Conservation (phyloP, 2,113 vertebrate genomes). For the Brachyhypopomus gauderio region DNA sequence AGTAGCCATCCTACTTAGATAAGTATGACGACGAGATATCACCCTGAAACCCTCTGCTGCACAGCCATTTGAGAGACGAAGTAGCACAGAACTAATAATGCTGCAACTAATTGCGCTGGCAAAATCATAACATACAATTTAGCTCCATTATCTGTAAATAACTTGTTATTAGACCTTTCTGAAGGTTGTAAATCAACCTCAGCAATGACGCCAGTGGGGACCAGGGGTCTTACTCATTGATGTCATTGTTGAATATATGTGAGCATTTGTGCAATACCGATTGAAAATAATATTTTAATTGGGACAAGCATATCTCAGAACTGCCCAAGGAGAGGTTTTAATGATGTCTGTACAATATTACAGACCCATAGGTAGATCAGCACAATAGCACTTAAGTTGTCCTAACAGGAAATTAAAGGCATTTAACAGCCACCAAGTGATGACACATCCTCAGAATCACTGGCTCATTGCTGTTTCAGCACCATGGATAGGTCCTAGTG, state of each 20-base stretch:
- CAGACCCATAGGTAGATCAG: slow-evolving; percentile 34
- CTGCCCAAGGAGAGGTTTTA: slow-evolving; percentile 39
- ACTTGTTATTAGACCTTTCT: slow-evolving; percentile 44
- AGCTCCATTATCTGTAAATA: slow-evolving; percentile 53
- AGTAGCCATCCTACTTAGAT: too few relatives aligned
- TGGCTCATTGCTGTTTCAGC: background rate
- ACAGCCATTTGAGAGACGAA: slow-evolving; percentile 36
- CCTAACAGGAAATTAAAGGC: slow-evolving; percentile 41
- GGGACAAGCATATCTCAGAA: slow-evolving; percentile 22
- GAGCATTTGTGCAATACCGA: slow-evolving; percentile 25
- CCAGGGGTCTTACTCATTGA: slow-evolving; percentile 37
- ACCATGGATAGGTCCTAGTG: background rate
- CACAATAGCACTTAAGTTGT: slow-evolving; percentile 42
- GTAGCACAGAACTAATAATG: slow-evolving; percentile 44
- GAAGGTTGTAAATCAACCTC: slow-evolving; percentile 43
- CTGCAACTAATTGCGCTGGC: slow-evolving; percentile 47
- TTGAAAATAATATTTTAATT: slow-evolving; percentile 49
- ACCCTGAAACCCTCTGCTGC: slow-evolving; percentile 35
- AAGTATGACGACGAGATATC: slow-evolving; percentile 14
- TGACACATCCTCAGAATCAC: background rate
- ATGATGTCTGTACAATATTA: slow-evolving; percentile 42
- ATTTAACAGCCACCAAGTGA: slow-evolving; percentile 5
- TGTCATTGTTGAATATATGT: slow-evolving; percentile 17
- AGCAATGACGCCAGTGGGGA: slow-evolving; percentile 30
- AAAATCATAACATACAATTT: slow-evolving; percentile 39